Conservation (phyloP, 2,797 vertebrate genomes). For the Gila robusta region DNA sequence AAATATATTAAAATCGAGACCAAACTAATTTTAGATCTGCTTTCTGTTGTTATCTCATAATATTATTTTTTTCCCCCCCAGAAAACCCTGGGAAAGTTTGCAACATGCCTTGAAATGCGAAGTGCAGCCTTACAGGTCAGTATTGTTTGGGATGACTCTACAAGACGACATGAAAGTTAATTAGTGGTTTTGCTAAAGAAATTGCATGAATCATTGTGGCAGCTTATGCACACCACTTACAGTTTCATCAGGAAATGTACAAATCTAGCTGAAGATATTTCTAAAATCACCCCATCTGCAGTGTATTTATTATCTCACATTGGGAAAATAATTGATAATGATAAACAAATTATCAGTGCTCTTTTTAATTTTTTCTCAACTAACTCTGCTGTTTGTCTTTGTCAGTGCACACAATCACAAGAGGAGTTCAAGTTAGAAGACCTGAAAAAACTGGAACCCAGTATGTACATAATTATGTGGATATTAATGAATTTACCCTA, state of each 20-base stretch:
- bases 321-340: background rate
- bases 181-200: background rate
- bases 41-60: background rate
- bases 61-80: conserved; percentile 65
- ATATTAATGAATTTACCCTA: background rate
- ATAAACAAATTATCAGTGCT: background rate
- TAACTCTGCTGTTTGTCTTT: conserved; percentile 20
- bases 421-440: conserved; percentile 97
- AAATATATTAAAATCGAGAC: background rate
- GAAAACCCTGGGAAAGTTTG: conserved; percentile 96
- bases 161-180: background rate
- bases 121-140: conserved; percentile 93
- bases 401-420: conserved; percentile 89
- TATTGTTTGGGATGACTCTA: background rate
- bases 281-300: background rate
- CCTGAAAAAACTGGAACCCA: conserved; percentile 95
- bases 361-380: background rate
- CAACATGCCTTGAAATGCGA: conserved; percentile 97
- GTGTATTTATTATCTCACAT: background rate
- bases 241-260: background rate
- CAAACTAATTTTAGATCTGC: background rate
- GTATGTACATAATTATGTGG: conserved; percentile 77
- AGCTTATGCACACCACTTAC: background rate
- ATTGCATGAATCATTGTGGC: background rate
- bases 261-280: background rate